phyloP scores from a whole-genome alignment of 1,140 invertebrate species.

The Micrasema longulum region DNA sequence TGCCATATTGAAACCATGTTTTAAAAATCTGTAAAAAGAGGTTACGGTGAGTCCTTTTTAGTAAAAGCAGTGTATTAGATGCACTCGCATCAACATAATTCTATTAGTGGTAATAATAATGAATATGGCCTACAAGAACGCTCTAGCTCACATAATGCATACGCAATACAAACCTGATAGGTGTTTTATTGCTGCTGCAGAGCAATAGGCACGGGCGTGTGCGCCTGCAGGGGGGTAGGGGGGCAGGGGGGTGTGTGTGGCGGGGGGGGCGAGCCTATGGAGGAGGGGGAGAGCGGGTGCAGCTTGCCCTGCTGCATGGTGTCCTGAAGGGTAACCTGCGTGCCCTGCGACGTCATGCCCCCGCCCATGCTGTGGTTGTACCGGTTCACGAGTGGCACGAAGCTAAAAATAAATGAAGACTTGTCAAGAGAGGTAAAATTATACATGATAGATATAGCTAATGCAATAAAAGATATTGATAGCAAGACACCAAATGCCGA shows the following conservation, averaged over 20 bases:
- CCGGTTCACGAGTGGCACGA: constrained; percentile 67
- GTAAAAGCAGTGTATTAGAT: too few relatives aligned
- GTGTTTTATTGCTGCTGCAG: constrained; percentile 21
- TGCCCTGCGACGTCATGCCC: constrained; percentile 67
- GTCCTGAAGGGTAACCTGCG: constrained; percentile 66
- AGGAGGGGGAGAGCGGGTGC: constrained; percentile 65
- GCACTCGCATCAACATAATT: too few relatives aligned
- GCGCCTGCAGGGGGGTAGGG: constrained; percentile 23
- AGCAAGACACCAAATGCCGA: too few relatives aligned
- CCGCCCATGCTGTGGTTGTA: constrained; percentile 54
- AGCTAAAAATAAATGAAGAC: constrained; percentile 58
- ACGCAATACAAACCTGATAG: background rate
- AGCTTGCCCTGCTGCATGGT: constrained; percentile 58
- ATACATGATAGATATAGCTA: too few relatives aligned
- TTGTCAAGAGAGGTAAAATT: too few relatives aligned
- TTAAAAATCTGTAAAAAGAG: too few relatives aligned
- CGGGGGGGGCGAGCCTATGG: constrained; percentile 65
- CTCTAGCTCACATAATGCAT: too few relatives aligned
- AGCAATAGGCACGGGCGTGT: constrained; percentile 22
- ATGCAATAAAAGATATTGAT: too few relatives aligned
- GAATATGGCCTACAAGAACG: too few relatives aligned
- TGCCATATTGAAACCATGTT: too few relatives aligned
- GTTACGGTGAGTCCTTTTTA: too few relatives aligned
- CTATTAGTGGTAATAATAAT: too few relatives aligned
- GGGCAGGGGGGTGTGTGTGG: constrained; percentile 50